Evolutionary conservation across 2,888 invertebrate species (phyloP), one percentile per base, ranked within the genome.

Genomic region (Alloscopus bannaensis): DNA sequence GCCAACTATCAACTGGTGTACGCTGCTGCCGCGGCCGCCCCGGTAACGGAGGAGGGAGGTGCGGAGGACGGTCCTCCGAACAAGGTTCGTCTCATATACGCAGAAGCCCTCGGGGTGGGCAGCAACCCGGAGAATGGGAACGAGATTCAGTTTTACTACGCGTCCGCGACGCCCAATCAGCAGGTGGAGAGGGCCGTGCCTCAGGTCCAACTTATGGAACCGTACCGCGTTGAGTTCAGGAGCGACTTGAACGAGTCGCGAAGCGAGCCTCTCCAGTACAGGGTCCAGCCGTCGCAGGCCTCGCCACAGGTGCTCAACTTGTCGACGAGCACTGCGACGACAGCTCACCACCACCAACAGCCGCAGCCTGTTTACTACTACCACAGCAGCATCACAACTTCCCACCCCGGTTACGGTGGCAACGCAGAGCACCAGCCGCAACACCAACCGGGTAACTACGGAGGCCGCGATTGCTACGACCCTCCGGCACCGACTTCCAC

Each of bases 91-190:
- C 75, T 85, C 0, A 13, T 85, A 6, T 83, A 80, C 62, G 84
- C 84, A 4, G 85, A 85, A 69, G 84, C 84, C 0, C 66, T 84
- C 22, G 85, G 83, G 1, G 81, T 83, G 6, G 76, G 82, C 16
- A 65, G 31, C 13, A 29, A 36, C 3, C 20, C 52, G 0, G 50
- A 40, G n/a, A 71, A 77, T 8, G 36, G 36, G 0, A 81, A 81
- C 26, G 84, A 81, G 8, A 76, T 81, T 4, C 84, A 83, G 62
- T 76, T 84, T n/a, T 75, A 81, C n/a, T 85, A 84, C 59, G 69
- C 84, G 0, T 42, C 84, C 0, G 66, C 85, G 0, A 65, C 81
- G 0, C 84, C 84, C 11, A 81, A 84, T 50, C 85, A 85, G 50
- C 71, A 82, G 8, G 71, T 84, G 31, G 69, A 81, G 22, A 57